A percentile compares a stretch with the other conserved stretches of the same genome.
These are phyloP conservation scores for Gryon sp. DNA, from an alignment of 1,140 invertebrate genomes.

Conservation along the genomic window DNA sequence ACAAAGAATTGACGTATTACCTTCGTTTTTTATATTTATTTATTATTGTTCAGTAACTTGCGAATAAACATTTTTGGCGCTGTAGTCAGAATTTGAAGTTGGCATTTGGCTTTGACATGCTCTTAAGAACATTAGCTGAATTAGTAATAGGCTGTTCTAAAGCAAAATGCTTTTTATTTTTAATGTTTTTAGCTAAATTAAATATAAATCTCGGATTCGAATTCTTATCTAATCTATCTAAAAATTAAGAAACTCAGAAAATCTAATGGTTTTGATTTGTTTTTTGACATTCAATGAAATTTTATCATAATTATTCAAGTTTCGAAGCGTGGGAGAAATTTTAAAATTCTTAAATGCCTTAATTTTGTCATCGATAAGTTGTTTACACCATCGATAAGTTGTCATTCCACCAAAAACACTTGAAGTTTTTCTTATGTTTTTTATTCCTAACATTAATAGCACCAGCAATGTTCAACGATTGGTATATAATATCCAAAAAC, in stretches of 20 bases:
- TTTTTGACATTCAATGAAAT: not conserved
- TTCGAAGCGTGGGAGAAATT: not conserved
- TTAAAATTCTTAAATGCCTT: not conserved
- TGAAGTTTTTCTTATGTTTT: constrained; percentile 1
- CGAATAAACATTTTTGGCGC: too few species aligned
- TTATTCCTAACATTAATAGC: not conserved
- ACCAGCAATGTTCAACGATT: not conserved
- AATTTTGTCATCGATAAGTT: not conserved
- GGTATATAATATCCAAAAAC: constrained; percentile 5
- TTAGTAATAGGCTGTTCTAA: not conserved
- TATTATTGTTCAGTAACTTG: too few species aligned
- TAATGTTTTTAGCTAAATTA: not conserved
- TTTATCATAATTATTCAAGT: not conserved
- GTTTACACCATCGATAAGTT: not conserved
- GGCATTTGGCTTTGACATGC: too few species aligned
- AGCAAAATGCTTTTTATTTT: not conserved
- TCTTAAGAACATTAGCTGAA: not conserved
- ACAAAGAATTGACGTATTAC: too few species aligned
- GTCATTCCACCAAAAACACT: constrained; percentile 9
- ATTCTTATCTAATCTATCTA: not conserved
- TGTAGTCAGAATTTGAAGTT: too few species aligned
- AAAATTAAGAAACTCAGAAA: not conserved
- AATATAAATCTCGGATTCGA: not conserved
- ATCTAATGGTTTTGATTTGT: not conserved
- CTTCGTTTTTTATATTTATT: too few species aligned